Evolutionary conservation across 2,888 invertebrate genomes (phyloP), one percentile per base, ranked within the genome.

Genomic region (Agrochola circellaris): DNA sequence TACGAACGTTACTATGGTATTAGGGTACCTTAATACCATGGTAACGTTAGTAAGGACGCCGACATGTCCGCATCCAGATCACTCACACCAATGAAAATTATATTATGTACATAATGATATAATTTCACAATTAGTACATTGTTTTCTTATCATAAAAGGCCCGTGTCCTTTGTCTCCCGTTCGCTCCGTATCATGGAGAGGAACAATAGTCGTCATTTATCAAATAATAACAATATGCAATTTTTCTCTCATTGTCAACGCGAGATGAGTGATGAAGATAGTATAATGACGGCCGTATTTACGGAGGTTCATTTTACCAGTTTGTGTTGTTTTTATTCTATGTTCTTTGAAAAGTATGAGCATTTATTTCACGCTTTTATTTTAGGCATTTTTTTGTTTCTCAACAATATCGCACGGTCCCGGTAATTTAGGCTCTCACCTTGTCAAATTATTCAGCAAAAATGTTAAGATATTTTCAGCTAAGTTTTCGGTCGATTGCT

Each of bases 201-300:
- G 61, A 82, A 88, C 88, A 87, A 87, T 81, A 75, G 65, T 48
- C 45, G 38, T 65, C 79, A 83, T 88, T 87, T 87, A 87, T 87
- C 88, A 87, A 86, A 85, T 87, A 87, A 88, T 87, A 88, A 87
- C 87, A 87, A 88, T 87, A 87, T 87, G 88, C 88, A 88, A 87
- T 87, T 87, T 88, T 87, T 87, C 87, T 75, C 77, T 83, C 82
- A 87, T 83, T 88, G 87, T 88, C 73, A 38, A 26, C 30, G 38
- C 0, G 26, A 76, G 62, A 83, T 85, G 48, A 73, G 66, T 81
- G 38, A 76, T 66, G 61, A 48, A 81, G 79, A 81, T 77, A 75
- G 61, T 78, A 77, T 76, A 84, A 88, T 84, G 77, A 82, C 15
- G 56, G 34, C 2, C 20, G 45, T 71, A 82, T 80, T 67, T 61